phyloP scores from a whole-genome alignment of 2,888 invertebrate genomes.

The Tiliacea aurago region DNA sequence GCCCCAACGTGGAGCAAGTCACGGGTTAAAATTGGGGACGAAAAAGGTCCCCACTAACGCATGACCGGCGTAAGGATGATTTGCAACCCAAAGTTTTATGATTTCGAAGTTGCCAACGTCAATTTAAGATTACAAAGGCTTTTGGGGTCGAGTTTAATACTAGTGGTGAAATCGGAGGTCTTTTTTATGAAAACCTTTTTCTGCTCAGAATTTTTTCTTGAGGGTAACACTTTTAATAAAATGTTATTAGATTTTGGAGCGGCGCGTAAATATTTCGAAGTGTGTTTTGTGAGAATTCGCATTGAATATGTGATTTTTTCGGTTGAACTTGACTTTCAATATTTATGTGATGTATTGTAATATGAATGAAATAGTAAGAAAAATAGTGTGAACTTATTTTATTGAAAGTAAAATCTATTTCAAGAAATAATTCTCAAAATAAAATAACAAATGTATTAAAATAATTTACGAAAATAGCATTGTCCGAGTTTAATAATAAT shows the following conservation, averaged over 20 bases:
- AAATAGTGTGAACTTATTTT: background rate
- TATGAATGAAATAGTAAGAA: background rate
- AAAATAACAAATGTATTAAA: background rate
- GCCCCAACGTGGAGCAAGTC: constrained; percentile 58
- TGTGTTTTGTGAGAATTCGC: constrained; percentile 4
- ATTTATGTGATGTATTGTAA: constrained; percentile 2
- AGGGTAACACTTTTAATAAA: constrained; percentile 49
- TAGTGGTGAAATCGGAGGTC: constrained; percentile 34
- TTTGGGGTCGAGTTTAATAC: constrained; percentile 58
- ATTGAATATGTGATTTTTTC: constrained; percentile 16
- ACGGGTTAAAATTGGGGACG: constrained; percentile 65
- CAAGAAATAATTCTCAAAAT: background rate
- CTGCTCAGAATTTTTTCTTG: constrained; percentile 39
- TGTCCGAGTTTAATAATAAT: constrained; percentile 4
- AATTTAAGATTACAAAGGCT: constrained; percentile 62
- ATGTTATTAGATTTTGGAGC: constrained; percentile 43
- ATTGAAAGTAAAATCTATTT: background rate
- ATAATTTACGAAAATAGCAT: constrained; percentile 10
- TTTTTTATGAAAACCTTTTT: constrained; percentile 56
- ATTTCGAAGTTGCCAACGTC: constrained; percentile 61
- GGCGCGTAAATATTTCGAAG: constrained; percentile 39
- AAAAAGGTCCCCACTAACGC: constrained; percentile 63
- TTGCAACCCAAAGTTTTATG: constrained; percentile 64
- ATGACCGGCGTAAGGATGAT: constrained; percentile 60
- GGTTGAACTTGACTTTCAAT: background rate